Percentiles rank a stretch among this genome's conserved stretches.
phyloP scores from a whole-genome alignment of 2,888 invertebrate genomes.

The Polyommatus icarus region DNA sequence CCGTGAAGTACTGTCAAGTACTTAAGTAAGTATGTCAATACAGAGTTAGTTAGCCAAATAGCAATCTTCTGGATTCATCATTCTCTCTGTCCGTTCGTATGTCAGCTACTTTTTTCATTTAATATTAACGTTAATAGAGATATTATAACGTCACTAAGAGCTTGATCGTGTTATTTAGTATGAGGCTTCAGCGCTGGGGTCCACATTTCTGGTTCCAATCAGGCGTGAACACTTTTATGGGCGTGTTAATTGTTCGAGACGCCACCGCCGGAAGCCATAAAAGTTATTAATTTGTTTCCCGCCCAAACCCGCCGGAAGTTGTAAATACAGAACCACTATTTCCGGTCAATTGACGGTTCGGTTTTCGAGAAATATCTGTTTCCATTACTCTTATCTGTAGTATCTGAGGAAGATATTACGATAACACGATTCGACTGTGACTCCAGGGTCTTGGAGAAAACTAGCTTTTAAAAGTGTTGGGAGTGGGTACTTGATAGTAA shows the following conservation, averaged over 20 bases:
- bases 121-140: background rate
- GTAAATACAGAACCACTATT: conserved; percentile 75
- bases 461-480: background rate
- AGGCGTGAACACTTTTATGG: conserved; percentile 74
- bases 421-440: background rate
- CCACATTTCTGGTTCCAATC: conserved; percentile 56
- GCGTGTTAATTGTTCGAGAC: conserved; percentile 69
- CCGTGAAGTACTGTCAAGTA: too few relatives aligned
- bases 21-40: too few relatives aligned
- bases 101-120: too few relatives aligned
- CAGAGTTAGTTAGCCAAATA: too few relatives aligned
- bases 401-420: background rate
- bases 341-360: conserved; percentile 66
- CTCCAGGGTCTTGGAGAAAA: background rate
- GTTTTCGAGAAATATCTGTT: conserved; percentile 49
- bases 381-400: conserved; percentile 29
- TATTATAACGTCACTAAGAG: background rate
- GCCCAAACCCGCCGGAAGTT: conserved; percentile 68
- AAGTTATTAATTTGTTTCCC: conserved; percentile 78
- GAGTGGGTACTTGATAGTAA: background rate
- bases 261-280: conserved; percentile 71
- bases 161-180: background rate
- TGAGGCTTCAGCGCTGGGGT: conserved; percentile 24
- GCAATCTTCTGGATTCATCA: too few relatives aligned
- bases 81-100: too few relatives aligned